phyloP scores from a whole-genome alignment of 2,888 invertebrate genomes.

The Patella pellucida region DNA sequence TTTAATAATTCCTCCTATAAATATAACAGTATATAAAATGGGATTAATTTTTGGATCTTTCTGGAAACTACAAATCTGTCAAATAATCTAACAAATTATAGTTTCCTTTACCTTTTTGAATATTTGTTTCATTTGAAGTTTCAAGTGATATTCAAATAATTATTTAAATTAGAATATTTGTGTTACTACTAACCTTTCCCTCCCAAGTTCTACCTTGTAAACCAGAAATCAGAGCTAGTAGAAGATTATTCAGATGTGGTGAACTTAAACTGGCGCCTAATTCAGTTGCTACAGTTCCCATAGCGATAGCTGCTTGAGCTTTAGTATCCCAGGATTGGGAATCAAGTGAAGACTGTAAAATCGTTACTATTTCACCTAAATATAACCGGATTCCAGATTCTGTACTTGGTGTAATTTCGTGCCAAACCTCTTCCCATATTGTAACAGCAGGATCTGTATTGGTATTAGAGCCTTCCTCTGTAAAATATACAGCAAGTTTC shows the following conservation, averaged over 20 bases:
- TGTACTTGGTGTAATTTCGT: constrained; percentile 85
- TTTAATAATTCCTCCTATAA: constrained; percentile 81
- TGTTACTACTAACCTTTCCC: constrained; percentile 76
- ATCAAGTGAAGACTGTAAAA: constrained; percentile 80
- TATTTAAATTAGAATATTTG: neutral
- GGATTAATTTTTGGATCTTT: too few species aligned
- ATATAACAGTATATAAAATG: too few species aligned
- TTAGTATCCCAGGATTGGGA: constrained; percentile 91
- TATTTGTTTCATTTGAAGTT: neutral
- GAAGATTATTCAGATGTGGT: constrained; percentile 74
- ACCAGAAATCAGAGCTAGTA: constrained; percentile 80
- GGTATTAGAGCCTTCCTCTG: too few species aligned
- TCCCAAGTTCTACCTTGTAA: constrained; percentile 88
- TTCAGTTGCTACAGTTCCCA: constrained; percentile 83
- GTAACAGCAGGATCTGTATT: constrained; percentile 27
- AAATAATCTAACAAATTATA: too few species aligned
- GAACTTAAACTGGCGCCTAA: constrained; percentile 78
- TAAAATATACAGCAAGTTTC: too few species aligned
- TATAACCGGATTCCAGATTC: constrained; percentile 87
- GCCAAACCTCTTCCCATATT: constrained; percentile 91
- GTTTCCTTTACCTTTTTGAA: neutral
- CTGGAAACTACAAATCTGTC: too few species aligned
- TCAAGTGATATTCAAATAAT: neutral
- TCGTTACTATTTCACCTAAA: constrained; percentile 79
- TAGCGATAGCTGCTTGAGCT: constrained; percentile 87